Evolutionary conservation across 2,888 invertebrate genomes (phyloP).

Genomic region (Plusia festucae): DNA sequence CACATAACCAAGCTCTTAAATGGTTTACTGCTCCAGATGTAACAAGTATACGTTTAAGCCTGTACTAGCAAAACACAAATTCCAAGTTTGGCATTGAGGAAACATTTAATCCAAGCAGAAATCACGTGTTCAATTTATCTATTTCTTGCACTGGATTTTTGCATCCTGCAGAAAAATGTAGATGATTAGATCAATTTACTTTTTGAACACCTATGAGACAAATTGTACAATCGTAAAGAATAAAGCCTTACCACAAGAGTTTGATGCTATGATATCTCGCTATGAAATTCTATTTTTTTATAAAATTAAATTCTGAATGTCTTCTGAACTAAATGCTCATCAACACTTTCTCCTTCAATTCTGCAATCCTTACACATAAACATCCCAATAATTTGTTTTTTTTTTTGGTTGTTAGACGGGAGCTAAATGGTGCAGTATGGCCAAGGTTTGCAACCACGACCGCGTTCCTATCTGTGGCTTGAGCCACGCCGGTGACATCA

Average conservation of each 20-base stretch:
- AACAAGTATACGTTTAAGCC: slow-evolving; percentile 3
- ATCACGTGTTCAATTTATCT: background rate
- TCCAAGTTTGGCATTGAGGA: background rate
- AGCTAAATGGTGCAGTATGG: slow-evolving; percentile 86
- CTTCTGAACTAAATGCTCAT: no score
- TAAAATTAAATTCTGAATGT: no score
- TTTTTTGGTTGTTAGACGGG: slow-evolving; percentile 74
- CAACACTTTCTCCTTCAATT: no score
- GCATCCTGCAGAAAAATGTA: no score
- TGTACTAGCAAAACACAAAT: background rate
- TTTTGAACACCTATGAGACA: no score
- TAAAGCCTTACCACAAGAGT: no score
- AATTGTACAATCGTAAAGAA: no score
- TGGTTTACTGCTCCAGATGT: slow-evolving; percentile 14
- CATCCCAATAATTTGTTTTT: background rate
- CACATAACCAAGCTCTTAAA: slow-evolving; percentile 11
- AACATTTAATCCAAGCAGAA: background rate
- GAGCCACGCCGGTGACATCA: slow-evolving; percentile 83
- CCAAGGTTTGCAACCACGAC: slow-evolving; percentile 86
- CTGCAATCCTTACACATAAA: background rate
- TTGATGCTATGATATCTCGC: no score
- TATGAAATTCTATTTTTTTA: no score
- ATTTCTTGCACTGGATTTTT: no score
- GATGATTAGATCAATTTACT: no score
- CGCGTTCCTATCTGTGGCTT: slow-evolving; percentile 82